Base-by-base conservation (phyloP, 2,797 vertebrate species). In the Steatocranus sp. region DNA sequence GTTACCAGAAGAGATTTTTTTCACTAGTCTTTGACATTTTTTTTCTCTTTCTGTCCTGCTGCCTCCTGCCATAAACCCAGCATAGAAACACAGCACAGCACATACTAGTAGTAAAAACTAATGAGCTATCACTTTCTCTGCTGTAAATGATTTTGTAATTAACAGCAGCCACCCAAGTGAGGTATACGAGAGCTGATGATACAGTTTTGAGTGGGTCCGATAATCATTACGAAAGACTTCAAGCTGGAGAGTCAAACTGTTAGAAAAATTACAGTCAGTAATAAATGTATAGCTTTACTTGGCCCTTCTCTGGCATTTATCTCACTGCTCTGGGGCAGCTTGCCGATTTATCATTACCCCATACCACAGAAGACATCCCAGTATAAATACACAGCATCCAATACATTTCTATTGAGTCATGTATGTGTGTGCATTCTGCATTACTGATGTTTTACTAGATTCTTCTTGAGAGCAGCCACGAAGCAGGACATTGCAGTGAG, bases 61-160 rank as follows among this genome's bases (percentile, higher is more conserved):
- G 85, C 88, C 84, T 90, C 81, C 76, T 50, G 83, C 87, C 87
- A 89, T 92, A 93, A 93, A 90, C 81, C 87, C 87, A 81, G 66
- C 75, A 34, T 86, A 87, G 88, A 49, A 73, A 90, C 80, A 66
- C 87, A 61, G 83, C 79, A 63, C 81, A 87, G 87, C 89, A 89
- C 89, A 91, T 75, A 91, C 84, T 81, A 88, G 87, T 84, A 91
- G 89, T 95, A 94, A 93, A 94, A 94, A 88, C 89, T 93, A 94
- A 95, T 93, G 94, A 93, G 90, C 91, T 94, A 90, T 94, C 90
- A 89, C 91, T 93, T 93, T 89, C 83, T 85, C 79, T 32, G 79
- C 93, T 93, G 89, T 88, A 87, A 93, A 89, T 86, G 92, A 90
- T 91, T 93, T 92, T 83, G 91, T 94, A 94, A 95, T 94, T 94